Percentiles rank a stretch among this genome's conserved stretches.
Evolutionary conservation across 64 coral and sea anemone genomes (phyloP).

Genomic region (Orbicella faveolata): DNA sequence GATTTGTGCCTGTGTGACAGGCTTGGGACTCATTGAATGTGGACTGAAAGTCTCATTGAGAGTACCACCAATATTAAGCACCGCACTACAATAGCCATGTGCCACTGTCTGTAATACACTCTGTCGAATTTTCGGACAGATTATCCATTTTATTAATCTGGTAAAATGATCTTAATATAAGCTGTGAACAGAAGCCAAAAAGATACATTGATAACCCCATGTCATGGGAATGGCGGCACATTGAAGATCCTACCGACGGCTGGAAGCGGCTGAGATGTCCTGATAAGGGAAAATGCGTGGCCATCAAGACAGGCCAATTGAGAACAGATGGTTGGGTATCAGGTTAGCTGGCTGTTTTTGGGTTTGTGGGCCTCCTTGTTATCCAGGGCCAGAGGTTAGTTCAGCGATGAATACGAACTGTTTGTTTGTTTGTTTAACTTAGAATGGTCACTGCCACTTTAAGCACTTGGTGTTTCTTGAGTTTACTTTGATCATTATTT

Average conservation of each 20-base stretch:
- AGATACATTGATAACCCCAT: conserved; percentile 33
- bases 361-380: background rate
- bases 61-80: background rate
- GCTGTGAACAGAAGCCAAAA: conserved; percentile 45
- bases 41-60: background rate
- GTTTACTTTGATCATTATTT: no score
- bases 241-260: conserved; percentile 24
- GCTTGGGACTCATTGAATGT: background rate
- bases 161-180: conserved; percentile 58
- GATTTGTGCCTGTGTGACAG: background rate
- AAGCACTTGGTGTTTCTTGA: no score
- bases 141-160: conserved; percentile 42
- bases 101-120: background rate
- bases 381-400: background rate
- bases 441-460: no score
- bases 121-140: conserved; percentile 24
- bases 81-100: background rate
- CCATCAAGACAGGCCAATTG: background rate
- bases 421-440: no score
- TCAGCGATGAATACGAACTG: no score
- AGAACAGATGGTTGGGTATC: conserved; percentile 23
- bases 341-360: background rate
- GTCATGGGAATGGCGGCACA: conserved; percentile 1
- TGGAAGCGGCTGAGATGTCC: conserved; percentile 29
- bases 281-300: conserved; percentile 25